Evolutionary conservation across 2,113 vertebrate genomes (phyloP).

Genomic region (Otocyon megalotis): DNA sequence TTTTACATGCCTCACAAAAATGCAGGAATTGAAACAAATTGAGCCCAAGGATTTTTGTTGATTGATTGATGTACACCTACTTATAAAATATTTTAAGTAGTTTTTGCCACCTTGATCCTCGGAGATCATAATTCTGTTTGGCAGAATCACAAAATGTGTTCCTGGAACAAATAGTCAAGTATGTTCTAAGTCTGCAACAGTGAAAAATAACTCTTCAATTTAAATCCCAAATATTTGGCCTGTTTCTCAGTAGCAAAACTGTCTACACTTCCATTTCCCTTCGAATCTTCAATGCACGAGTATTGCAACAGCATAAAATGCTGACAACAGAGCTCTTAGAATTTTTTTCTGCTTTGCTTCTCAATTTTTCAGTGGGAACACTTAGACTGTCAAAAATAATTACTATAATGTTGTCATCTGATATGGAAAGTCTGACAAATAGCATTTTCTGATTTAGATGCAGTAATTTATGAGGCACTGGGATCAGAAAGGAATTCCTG

Average conservation of each 20-base stretch:
- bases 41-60: not conserved
- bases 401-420: not conserved
- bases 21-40: not conserved
- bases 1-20: not conserved
- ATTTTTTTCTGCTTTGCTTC: not conserved
- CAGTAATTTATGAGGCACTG: not conserved
- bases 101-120: not conserved
- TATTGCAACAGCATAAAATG: not conserved
- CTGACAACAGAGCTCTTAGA: not conserved
- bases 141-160: not conserved
- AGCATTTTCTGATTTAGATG: slow-evolving; percentile 14
- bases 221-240: not conserved
- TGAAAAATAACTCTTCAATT: not conserved
- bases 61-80: not conserved
- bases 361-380: not conserved
- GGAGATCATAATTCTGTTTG: not conserved
- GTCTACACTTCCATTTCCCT: not conserved
- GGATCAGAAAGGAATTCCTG: not conserved
- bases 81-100: not conserved
- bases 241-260: not conserved
- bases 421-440: not conserved
- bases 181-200: not conserved
- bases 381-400: slow-evolving; percentile 32
- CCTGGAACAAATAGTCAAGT: not conserved
- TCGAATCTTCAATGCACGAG: not conserved